Base-by-base conservation (phyloP, 2,797 vertebrate species). In the Menidia menidia region DNA sequence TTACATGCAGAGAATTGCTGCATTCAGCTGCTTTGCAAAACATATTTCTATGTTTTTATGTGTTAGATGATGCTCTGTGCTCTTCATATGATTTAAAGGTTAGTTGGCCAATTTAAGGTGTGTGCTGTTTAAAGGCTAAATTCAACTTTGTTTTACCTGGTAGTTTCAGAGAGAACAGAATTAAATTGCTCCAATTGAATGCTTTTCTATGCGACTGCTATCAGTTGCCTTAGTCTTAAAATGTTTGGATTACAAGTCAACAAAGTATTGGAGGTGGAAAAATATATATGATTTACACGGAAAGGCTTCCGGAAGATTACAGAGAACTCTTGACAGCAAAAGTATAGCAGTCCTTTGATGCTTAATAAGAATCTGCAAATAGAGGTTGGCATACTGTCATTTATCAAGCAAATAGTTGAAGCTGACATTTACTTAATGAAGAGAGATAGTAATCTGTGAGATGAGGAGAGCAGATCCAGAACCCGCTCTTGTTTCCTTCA, bases 341-440 rank as follows among this genome's bases (percentile, higher is more conserved):
- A 72, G 12, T 50, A 12, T 64, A 68, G 42, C 51, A 16, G 35
- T 68, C 6, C 10, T 53, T 64, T 45, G 50, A 39, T n/a, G 31
- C 19, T 39, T 30, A 58, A 73, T 25, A 8, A 32, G 48, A 16
- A 58, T 58, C 41, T 73, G 47, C 51, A 75, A 73, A 77, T 80
- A 64, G 68, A 67, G 0, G 35, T 43, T 16, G 13, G n/a, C 13
- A 65, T 65, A 71, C 60, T 81, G 52, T 77, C n/a, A 39, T 75
- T 82, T 63, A 71, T 67, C 57, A 25, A 19, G 44, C 54, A 83
- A 86, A 83, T 70, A 73, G 86, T 76, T 78, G 53, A 45, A 53
- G 75, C 64, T 88, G 82, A 88, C 86, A 91, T 93, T 92, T 87
- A 74, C 76, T 75, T 85, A 82, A 88, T 82, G 77, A 83, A 74